These are phyloP conservation scores for Volucella zonaria DNA, from an alignment of 2,888 invertebrate species.

Conservation along the genomic window DNA sequence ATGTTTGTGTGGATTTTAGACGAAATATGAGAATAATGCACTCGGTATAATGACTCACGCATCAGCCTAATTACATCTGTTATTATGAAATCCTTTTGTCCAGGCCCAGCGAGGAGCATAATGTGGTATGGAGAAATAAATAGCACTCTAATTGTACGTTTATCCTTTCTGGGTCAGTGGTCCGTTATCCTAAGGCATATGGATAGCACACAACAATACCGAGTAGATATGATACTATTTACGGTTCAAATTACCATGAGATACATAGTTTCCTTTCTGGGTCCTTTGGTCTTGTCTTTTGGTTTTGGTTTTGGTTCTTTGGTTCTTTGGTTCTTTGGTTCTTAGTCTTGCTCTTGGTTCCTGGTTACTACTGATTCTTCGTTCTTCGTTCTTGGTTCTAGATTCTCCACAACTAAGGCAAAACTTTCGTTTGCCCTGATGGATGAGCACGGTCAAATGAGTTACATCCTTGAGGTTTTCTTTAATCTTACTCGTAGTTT, in stretches of 20 bases:
- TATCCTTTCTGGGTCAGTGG: constrained; percentile 25
- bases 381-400: too few species aligned
- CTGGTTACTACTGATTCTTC: too few species aligned
- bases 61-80: constrained; percentile 57
- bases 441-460: constrained; percentile 57
- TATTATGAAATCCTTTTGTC: constrained; percentile 57
- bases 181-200: too few species aligned
- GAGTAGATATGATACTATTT: constrained; percentile 24
- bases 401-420: constrained; percentile 17
- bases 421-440: constrained; percentile 44
- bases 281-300: neutral
- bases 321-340: too few species aligned
- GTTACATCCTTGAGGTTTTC: constrained; percentile 53
- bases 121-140: constrained; percentile 19
- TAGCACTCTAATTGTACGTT: constrained; percentile 49
- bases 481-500: constrained; percentile 29
- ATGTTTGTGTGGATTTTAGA: neutral
- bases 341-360: too few species aligned
- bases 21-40: constrained; percentile 50
- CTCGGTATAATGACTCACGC: constrained; percentile 51
- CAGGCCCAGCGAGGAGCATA: neutral
- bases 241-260: constrained; percentile 47
- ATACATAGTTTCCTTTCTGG: constrained; percentile 26
- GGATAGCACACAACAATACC: neutral
- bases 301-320: too few species aligned